Evolutionary conservation across 2,113 vertebrate genomes (phyloP).

Genomic region (Stercorarius parasiticus): DNA sequence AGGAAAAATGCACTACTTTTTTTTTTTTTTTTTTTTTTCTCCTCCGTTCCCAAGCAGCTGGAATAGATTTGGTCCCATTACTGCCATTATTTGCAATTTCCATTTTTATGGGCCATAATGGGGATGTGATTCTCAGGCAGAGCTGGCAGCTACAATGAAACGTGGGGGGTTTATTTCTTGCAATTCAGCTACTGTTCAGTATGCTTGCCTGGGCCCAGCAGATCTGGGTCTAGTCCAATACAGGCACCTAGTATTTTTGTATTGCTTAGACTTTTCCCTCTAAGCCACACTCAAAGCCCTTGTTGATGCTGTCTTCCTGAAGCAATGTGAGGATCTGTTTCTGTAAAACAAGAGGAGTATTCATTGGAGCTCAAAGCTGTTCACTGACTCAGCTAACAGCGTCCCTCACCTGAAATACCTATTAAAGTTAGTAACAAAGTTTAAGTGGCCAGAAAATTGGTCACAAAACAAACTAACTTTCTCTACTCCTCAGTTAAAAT

Average conservation of each 20-base stretch:
- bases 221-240: not conserved
- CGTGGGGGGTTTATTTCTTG: not conserved
- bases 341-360: not conserved
- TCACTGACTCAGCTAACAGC: not conserved
- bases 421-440: not conserved
- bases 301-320: not conserved
- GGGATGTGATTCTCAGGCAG: not conserved
- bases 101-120: not conserved
- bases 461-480: not conserved
- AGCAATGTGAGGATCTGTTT: not conserved
- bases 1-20: not conserved
- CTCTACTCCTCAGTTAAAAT: not conserved
- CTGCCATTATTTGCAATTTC: conserved; percentile 11
- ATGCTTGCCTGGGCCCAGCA: not conserved
- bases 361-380: not conserved
- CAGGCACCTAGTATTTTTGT: not conserved
- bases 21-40: not conserved
- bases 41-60: not conserved
- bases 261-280: not conserved
- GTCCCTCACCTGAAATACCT: not conserved
- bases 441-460: not conserved
- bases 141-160: not conserved
- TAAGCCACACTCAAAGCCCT: not conserved
- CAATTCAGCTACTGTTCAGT: not conserved
- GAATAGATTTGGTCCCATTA: not conserved